These are phyloP conservation scores for Diplogasteroides magnus DNA, from an alignment of 1,140 invertebrate genomes.

Conservation along the genomic window DNA sequence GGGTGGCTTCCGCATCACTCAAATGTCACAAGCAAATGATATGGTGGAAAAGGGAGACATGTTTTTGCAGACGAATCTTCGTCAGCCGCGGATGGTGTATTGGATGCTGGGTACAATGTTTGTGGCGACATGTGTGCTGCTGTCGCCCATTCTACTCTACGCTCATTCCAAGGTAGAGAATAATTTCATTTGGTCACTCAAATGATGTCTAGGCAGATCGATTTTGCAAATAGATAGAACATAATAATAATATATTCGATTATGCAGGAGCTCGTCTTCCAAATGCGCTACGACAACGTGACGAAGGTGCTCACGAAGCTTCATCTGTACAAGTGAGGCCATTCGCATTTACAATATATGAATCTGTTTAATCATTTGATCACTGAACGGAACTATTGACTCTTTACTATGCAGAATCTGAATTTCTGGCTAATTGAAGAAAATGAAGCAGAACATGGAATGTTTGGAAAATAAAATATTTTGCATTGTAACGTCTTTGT, in stretches of 20 bases:
- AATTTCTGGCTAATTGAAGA: too few relatives aligned
- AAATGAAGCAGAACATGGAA: too few relatives aligned
- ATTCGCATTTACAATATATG: too few relatives aligned
- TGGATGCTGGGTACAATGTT: slow-evolving; percentile 17
- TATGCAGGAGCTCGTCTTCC: slow-evolving; percentile 46
- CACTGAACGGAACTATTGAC: too few relatives aligned
- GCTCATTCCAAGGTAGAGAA: slow-evolving; percentile 24
- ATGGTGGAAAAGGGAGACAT: not conserved
- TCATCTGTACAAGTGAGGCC: slow-evolving; percentile 50
- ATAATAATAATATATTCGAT: slow-evolving; percentile 34
- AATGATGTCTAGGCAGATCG: too few relatives aligned
- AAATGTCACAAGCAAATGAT: not conserved
- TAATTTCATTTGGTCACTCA: too few relatives aligned
- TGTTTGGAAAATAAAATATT: too few relatives aligned
- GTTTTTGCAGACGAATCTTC: slow-evolving; percentile 11
- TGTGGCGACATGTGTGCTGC: slow-evolving; percentile 13
- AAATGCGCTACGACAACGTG: slow-evolving; percentile 44
- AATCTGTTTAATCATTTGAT: too few relatives aligned
- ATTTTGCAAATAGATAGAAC: too few relatives aligned
- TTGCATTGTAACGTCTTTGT: too few relatives aligned
- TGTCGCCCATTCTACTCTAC: slow-evolving; percentile 18
- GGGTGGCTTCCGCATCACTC: not conserved
- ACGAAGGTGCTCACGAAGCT: slow-evolving; percentile 47
- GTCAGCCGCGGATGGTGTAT: slow-evolving; percentile 10
- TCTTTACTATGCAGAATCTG: too few relatives aligned